Evolutionary conservation across 1,140 invertebrate species (phyloP), one percentile per base, ranked within the genome.

Genomic region (Trichomalopsis sarcophagae): DNA sequence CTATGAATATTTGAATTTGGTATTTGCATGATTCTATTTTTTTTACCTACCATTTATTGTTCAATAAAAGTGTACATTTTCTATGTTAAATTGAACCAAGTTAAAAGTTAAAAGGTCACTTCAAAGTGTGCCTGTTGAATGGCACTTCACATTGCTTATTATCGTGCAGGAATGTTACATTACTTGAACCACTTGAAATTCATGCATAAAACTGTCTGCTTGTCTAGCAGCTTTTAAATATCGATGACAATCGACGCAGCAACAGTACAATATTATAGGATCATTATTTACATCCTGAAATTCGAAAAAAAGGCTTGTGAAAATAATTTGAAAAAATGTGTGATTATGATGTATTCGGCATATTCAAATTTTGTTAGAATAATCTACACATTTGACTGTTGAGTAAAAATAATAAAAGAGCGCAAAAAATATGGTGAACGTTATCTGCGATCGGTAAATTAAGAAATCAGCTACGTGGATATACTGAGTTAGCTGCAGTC

Each of bases 121-220:
- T 55, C 17, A 5, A 55, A 55, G 13, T 0, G 17, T 55, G 50
- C 14, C 17, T 69, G 17, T 6, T 23, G 66, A 69, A 69, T 69
- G n/a, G 6, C 66, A 69, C 23, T 23, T 23, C 27, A 71, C 21
- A 7, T 55, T 55, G 50, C 13, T 5, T 55, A 17, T 2, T n/a
- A 62, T n/a, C 17, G n/a, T n/a, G 55, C 5, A 62, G 55, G 55
- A 62, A 78, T 44, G 10, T 90, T 40, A 92, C 88, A 92, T 88
- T 40, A 92, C 82, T 55, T 92, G 91, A 84, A 92, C 81, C 13
- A 93, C 88, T 89, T 91, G 89, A 87, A 92, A 92, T 86, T 92
- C 92, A 27, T 92, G 90, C 10, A 81, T 55, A 2, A 88, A 82
- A 40, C 85, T 78, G 21, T 87, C 75, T 75, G 1, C 30, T 11